Conservation (phyloP, 2,113 vertebrate species). For the Epinephelus cyanopodus region DNA sequence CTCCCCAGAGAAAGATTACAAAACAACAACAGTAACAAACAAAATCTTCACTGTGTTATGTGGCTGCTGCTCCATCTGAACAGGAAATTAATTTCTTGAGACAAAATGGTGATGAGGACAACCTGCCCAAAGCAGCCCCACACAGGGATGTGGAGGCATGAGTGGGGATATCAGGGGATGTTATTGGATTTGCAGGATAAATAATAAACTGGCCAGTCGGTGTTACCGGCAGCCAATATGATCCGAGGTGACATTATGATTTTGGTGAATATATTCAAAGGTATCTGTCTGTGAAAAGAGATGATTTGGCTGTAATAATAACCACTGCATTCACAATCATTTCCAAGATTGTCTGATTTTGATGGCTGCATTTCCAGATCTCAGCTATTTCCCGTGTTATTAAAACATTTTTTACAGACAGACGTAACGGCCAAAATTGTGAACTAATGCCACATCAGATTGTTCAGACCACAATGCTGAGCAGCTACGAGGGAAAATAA, state of each 20-base stretch:
- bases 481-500: too few relatives aligned
- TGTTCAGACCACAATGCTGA: not conserved
- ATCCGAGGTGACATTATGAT: not conserved
- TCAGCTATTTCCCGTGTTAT: not conserved
- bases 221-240: not conserved
- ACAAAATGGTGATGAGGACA: constrained; percentile 17
- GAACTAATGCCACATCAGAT: not conserved
- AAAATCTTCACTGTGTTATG: not conserved
- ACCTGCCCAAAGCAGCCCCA: not conserved
- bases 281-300: not conserved
- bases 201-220: constrained; percentile 16
- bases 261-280: not conserved
- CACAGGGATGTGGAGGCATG: constrained; percentile 2
- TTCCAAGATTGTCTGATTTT: not conserved
- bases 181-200: constrained; percentile 26
- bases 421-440: not conserved
- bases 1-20: constrained; percentile 29
- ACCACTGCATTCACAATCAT: not conserved
- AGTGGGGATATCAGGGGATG: not conserved
- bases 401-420: too few relatives aligned
- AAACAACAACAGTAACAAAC: constrained; percentile 31
- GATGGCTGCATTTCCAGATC: not conserved
- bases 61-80: not conserved
- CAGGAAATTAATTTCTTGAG: constrained; percentile 57
- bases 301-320: constrained; percentile 2